Evolutionary conservation across 2,888 invertebrate species (phyloP), one percentile per base, ranked within the genome.

Genomic region (Tachystola acroxantha): DNA sequence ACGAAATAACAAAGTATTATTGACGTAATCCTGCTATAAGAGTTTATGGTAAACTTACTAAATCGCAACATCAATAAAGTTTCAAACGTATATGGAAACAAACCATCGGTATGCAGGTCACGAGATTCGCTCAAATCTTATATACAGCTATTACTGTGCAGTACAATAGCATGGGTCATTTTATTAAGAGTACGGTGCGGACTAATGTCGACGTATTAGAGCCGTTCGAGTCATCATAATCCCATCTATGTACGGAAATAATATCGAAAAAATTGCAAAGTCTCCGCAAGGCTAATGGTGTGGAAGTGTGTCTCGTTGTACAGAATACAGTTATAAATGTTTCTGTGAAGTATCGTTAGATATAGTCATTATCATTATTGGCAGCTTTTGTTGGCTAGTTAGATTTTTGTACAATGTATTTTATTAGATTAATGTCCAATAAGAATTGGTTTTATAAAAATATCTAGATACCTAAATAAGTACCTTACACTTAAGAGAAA

Each of bases 181-280:
- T 13, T 9, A 32, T 24, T 24, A 24, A n/a, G 24, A 24, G 24
- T 24, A 24, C 24, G n/a, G 24, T 14, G 9, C 19, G 14, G 31
- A 30, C 31, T 32, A 32, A 32, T 25, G 32, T 10, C 13, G 10
- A 10, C 6, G n/a, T 24, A 34, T 34, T 34, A 28, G 16, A 28
- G 19, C 20, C 27, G 27, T 34, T 11, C 19, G 16, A 34, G 24
- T 25, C 34, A 41, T 41, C 35, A 41, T 41, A 37, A 32, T 32
- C 41, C 27, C 37, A 41, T 41, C 37, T 41, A 19, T 28, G 41
- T 31, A 20, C 32, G 35, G 41, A 41, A 37, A 41, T 37, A 32
- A 25, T 13, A 24, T 37, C 35, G 37, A 27, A 26, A 26, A 24
- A 24, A n/a, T n/a, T 22, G 9, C n/a, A 2, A n/a, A 24, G 24